These are phyloP conservation scores for Platycnemis pennipes DNA, from an alignment of 2,888 invertebrate species.

Conservation along the genomic window DNA sequence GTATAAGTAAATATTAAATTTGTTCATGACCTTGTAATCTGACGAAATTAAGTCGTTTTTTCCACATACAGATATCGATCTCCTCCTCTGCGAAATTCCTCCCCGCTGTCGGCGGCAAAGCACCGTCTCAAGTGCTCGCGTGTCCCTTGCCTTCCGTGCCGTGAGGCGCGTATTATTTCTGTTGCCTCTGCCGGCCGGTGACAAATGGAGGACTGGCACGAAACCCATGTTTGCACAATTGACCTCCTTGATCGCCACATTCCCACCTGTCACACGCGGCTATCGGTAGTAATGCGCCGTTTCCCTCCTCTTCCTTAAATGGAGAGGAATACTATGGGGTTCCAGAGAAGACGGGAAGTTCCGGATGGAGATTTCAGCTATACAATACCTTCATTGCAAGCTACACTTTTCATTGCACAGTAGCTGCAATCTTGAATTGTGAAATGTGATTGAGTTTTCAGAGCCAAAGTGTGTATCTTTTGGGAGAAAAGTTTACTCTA, in stretches of 20 bases:
- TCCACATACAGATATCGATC: background rate
- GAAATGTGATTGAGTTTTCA: too few species aligned
- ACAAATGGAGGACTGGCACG: background rate
- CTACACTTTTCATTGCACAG: background rate
- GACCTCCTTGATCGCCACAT: background rate
- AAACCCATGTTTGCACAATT: conserved; percentile 22
- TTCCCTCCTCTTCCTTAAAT: background rate
- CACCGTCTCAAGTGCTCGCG: background rate
- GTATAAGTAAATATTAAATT: background rate
- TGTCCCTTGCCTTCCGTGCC: background rate
- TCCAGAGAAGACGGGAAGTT: background rate
- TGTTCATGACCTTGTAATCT: background rate
- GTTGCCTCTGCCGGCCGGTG: background rate
- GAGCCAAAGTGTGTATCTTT: too few species aligned
- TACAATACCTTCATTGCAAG: too few species aligned
- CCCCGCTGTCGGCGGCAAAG: background rate
- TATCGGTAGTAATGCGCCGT: background rate
- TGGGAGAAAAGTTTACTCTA: too few species aligned
- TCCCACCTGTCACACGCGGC: background rate
- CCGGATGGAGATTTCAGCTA: background rate
- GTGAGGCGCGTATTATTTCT: background rate
- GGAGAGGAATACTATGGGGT: background rate
- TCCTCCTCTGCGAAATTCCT: background rate
- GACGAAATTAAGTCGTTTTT: background rate
- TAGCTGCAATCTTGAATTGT: background rate